Percentiles rank a stretch among this genome's conserved stretches.
Conservation (phyloP, 2,888 invertebrate species). For the Sinodicranocentrus sp. region DNA sequence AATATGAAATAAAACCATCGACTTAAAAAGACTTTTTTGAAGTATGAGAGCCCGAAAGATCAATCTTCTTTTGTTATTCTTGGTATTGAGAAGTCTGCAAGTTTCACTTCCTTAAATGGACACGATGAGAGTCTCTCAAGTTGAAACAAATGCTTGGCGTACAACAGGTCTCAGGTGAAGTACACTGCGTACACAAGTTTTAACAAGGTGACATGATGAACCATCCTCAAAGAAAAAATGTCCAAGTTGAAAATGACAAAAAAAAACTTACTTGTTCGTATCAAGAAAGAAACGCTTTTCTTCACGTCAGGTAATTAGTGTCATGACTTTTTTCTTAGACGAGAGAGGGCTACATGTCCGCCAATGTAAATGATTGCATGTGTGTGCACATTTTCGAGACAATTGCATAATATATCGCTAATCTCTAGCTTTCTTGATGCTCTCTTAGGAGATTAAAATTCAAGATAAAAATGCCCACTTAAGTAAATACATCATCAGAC, state of each 20-base stretch:
- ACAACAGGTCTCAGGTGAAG: too few relatives aligned
- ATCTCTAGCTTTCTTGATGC: too few relatives aligned
- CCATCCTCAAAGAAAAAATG: background rate
- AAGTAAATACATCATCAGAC: background rate
- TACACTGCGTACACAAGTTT: too few relatives aligned
- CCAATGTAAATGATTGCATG: too few relatives aligned
- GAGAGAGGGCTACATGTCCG: too few relatives aligned
- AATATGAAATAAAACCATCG: background rate
- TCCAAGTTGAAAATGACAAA: slow-evolving; percentile 4
- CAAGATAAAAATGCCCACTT: too few relatives aligned
- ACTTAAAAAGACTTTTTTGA: too few relatives aligned
- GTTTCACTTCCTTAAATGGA: slow-evolving; percentile 5
- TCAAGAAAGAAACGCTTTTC: background rate
- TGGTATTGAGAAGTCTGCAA: background rate
- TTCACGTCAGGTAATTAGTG: slow-evolving; percentile 31
- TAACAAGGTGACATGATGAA: slow-evolving; percentile 2
- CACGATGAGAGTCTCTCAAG: background rate
- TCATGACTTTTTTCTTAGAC: background rate
- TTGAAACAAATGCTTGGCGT: too few relatives aligned
- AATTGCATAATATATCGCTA: too few relatives aligned
- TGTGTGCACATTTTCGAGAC: too few relatives aligned
- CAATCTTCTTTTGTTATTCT: background rate
- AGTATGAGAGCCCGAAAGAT: too few relatives aligned
- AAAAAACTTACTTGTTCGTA: background rate
- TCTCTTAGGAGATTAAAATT: background rate